Conservation (phyloP, 2,888 invertebrate species). For the Drosophila silvestris region DNA sequence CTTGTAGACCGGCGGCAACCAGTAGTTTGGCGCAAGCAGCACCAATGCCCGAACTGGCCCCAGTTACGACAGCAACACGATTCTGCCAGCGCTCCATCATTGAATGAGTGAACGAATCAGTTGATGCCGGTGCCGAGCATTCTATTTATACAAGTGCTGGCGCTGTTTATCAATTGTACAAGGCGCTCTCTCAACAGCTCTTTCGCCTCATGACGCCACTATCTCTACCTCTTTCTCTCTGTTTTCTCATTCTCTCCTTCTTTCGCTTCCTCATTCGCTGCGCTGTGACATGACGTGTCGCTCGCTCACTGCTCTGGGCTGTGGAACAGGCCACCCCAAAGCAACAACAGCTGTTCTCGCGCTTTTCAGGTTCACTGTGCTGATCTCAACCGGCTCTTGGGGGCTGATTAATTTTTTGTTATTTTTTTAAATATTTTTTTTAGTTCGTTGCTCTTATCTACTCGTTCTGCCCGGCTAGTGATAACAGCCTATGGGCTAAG, state of each 20-base stretch:
- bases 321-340: conserved; percentile 50
- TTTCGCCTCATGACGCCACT: not conserved
- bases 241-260: not conserved
- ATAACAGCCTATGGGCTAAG: conserved; percentile 6
- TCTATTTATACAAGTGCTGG: conserved; percentile 24
- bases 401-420: not conserved
- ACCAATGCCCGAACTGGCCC: conserved; percentile 88
- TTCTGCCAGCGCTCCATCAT: conserved; percentile 85
- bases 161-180: conserved; percentile 28
- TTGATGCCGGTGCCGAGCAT: not conserved
- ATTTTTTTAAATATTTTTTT: not conserved
- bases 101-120: conserved; percentile 4
- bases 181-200: not conserved
- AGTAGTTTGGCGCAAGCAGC: conserved; percentile 85
- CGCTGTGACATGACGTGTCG: conserved; percentile 50
- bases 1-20: conserved; percentile 86
- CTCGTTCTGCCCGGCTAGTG: conserved; percentile 15
- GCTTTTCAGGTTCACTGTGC: conserved; percentile 8
- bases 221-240: not conserved
- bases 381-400: conserved; percentile 19
- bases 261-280: not conserved
- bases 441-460: conserved; percentile 24
- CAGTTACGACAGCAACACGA: conserved; percentile 88
- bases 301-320: conserved; percentile 40
- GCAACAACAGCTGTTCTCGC: conserved; percentile 29